Evolutionary conservation across 2,888 invertebrate species (phyloP).

Genomic region (Germaria angustata): DNA sequence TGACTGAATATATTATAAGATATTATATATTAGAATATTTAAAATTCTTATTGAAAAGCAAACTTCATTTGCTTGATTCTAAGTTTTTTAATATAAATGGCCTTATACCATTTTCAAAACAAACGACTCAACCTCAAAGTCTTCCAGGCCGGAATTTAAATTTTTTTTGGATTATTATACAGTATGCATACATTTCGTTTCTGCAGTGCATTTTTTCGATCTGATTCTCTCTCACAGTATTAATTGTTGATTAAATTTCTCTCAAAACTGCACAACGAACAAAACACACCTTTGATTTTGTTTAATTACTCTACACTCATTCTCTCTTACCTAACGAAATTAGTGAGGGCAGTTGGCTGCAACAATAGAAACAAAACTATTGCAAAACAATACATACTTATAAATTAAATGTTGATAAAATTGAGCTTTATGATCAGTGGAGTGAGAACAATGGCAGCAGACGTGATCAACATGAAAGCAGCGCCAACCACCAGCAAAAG

Average conservation of each 20-base stretch:
- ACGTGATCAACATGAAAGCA: conserved; percentile 45
- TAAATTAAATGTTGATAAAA: conserved; percentile 2
- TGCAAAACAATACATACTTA: conserved; percentile 21
- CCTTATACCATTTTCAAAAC: too few relatives aligned
- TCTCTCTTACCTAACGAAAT: conserved; percentile 25
- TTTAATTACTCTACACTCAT: neutral
- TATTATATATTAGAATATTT: too few relatives aligned
- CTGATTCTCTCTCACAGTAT: too few relatives aligned
- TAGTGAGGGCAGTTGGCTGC: neutral
- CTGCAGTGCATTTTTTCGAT: too few relatives aligned
- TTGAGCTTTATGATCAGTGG: conserved; percentile 57
- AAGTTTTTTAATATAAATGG: too few relatives aligned
- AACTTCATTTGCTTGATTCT: too few relatives aligned
- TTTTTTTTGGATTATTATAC: too few relatives aligned
- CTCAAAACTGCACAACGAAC: neutral
- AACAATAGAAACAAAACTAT: neutral
- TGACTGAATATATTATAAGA: too few relatives aligned
- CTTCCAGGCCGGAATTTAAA: too few relatives aligned
- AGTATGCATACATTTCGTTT: too few relatives aligned
- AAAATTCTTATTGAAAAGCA: too few relatives aligned
- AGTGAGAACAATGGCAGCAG: conserved; percentile 48
- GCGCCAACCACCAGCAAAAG: conserved; percentile 27
- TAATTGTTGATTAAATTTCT: neutral
- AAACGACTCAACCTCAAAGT: too few relatives aligned
- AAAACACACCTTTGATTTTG: conserved; percentile 28